Percentiles rank a stretch among this genome's conserved stretches.
Evolutionary conservation across 2,113 vertebrate genomes (phyloP).

Genomic region (Oxygymnocypris stewartii): DNA sequence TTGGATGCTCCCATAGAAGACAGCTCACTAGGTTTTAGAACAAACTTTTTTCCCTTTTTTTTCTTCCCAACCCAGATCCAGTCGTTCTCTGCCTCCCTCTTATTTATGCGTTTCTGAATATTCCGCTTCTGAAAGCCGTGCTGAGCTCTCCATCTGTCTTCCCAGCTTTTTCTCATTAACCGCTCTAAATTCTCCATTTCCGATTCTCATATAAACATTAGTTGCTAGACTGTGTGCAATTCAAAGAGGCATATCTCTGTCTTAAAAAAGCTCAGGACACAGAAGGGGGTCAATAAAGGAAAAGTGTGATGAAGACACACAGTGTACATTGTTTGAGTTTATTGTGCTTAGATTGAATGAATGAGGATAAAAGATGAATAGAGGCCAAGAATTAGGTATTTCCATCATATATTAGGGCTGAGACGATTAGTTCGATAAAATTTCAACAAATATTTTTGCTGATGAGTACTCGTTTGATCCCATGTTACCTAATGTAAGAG

Average conservation of each 20-base stretch:
- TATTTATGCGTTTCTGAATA: constrained; percentile 48
- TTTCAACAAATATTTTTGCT: no score
- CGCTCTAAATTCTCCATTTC: constrained; percentile 28
- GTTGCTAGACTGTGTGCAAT: constrained; percentile 38
- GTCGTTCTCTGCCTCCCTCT: constrained; percentile 12
- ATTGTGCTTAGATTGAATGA: background rate
- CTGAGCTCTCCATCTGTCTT: constrained; percentile 14
- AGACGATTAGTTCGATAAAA: no score
- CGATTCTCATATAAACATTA: constrained; percentile 21
- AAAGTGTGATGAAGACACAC: background rate
- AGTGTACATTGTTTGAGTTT: background rate
- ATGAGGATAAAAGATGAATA: background rate
- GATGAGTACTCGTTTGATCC: no score
- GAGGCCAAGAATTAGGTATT: background rate
- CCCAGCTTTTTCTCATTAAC: constrained; percentile 43
- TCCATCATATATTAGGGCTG: background rate
- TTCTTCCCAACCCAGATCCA: constrained; percentile 21
- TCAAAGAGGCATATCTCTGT: background rate
- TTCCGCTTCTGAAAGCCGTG: constrained; percentile 31
- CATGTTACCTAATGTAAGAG: no score
- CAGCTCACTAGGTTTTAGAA: constrained; percentile 1
- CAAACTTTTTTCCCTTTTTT: constrained; percentile 6
- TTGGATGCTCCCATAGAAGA: background rate
- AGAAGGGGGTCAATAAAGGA: background rate
- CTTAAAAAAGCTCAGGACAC: constrained; percentile 10